Evolutionary conservation across 2,888 invertebrate species (phyloP).

Genomic region (Agriopis marginaria): DNA sequence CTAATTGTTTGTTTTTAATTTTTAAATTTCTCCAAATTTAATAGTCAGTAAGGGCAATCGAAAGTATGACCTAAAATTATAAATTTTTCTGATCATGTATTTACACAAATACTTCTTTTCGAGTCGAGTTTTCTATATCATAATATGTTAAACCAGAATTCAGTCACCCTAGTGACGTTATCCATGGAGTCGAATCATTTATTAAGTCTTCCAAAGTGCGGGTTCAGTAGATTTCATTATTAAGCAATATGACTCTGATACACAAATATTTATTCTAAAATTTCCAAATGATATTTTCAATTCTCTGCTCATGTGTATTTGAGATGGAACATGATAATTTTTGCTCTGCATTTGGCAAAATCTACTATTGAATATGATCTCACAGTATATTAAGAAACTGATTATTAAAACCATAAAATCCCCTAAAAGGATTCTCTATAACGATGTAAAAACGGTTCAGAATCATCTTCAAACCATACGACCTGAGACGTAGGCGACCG

Average conservation of each 20-base stretch:
- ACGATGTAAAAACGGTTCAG: constrained; percentile 9
- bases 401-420: constrained; percentile 30
- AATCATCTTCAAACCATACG: constrained; percentile 14
- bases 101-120: no score
- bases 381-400: constrained; percentile 12
- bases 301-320: neutral
- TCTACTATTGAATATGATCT: constrained; percentile 22
- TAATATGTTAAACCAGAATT: no score
- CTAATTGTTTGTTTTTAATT: no score
- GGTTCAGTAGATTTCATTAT: neutral
- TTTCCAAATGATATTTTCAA: neutral
- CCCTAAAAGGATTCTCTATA: constrained; percentile 12
- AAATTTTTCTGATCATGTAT: no score
- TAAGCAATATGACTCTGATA: neutral
- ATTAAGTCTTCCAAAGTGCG: no score
- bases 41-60: no score
- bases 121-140: no score
- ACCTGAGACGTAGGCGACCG: constrained; percentile 20
- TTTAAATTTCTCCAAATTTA: no score
- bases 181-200: no score
- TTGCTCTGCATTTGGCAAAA: neutral
- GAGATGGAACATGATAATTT: neutral
- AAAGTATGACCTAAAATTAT: no score
- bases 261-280: neutral
- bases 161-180: no score